These are phyloP conservation scores for Cephus sareptanus DNA, from an alignment of 2,888 invertebrate genomes.

Conservation along the genomic window DNA sequence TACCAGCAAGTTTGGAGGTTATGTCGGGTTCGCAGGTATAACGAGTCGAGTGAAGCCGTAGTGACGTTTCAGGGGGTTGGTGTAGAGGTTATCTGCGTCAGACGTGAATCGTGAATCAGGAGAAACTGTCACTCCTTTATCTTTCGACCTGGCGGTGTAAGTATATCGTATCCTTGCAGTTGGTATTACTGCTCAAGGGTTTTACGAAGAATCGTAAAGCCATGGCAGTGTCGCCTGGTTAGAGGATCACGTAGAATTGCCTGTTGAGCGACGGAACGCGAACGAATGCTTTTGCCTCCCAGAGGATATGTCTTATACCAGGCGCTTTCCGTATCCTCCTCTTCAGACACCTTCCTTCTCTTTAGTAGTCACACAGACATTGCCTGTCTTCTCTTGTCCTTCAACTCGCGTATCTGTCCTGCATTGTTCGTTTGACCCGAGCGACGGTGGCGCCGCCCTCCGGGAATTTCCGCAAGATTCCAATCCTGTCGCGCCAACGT, in stretches of 20 bases:
- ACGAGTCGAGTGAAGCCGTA: background rate
- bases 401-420: background rate
- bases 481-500: background rate
- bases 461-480: background rate
- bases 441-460: background rate
- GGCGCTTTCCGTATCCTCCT: background rate
- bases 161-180: background rate
- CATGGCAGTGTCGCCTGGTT: background rate
- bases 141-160: background rate
- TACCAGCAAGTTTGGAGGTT: background rate
- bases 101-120: background rate
- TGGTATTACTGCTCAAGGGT: background rate
- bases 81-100: background rate
- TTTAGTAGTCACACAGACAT: background rate
- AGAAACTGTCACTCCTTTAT: background rate
- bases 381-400: background rate
- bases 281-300: background rate
- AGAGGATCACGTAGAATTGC: background rate
- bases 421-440: background rate
- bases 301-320: background rate
- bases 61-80: background rate
- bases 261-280: background rate
- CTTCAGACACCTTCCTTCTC: background rate
- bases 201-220: background rate
- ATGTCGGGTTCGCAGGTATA: background rate